Evolutionary conservation across 2,113 vertebrate species (phyloP).

Genomic region (Lethenteron camtschaticum): DNA sequence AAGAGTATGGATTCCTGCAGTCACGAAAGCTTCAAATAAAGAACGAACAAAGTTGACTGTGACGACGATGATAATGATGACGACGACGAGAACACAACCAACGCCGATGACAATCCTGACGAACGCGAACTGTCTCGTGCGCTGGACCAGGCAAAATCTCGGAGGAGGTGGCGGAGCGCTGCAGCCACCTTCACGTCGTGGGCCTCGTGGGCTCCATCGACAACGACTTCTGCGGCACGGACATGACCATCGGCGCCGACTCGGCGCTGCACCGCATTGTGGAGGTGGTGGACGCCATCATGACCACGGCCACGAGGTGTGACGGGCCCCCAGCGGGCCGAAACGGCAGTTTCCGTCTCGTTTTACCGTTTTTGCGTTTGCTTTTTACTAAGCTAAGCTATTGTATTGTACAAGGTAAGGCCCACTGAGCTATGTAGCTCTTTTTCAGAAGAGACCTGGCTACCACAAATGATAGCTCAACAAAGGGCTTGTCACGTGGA

Average conservation of each 20-base stretch:
- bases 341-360: too few species aligned
- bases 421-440: too few species aligned
- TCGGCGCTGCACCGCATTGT: constrained; percentile 74
- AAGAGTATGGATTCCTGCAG: too few species aligned
- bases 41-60: background rate
- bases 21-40: too few species aligned
- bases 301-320: constrained; percentile 66
- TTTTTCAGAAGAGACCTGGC: too few species aligned
- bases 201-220: constrained; percentile 77
- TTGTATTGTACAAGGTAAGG: too few species aligned
- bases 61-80: background rate
- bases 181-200: constrained; percentile 47
- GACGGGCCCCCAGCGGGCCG: background rate
- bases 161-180: constrained; percentile 25
- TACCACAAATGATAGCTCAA: too few species aligned
- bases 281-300: constrained; percentile 70
- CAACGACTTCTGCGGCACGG: constrained; percentile 74
- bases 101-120: background rate
- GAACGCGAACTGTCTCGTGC: background rate
- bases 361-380: too few species aligned
- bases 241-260: constrained; percentile 84
- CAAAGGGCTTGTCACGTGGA: too few species aligned
- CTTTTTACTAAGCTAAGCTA: too few species aligned
- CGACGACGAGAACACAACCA: background rate
- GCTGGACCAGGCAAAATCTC: constrained; percentile 42